Conservation (phyloP, 2,113 vertebrate genomes). For the Phalacrocorax carbo region DNA sequence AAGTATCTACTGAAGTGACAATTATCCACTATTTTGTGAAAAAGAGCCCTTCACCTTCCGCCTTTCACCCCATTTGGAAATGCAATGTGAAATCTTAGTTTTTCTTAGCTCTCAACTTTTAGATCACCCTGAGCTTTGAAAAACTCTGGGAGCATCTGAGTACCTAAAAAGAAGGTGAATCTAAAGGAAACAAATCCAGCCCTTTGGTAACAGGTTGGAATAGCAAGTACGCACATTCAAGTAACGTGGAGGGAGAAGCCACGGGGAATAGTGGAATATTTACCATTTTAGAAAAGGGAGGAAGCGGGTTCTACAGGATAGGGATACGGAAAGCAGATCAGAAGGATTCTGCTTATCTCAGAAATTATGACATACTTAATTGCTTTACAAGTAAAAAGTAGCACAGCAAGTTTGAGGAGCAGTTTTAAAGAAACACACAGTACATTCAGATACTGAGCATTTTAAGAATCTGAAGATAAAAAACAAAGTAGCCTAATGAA, state of each 20-base stretch:
- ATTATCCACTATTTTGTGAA: neutral
- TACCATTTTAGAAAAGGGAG: neutral
- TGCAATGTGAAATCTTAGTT: neutral
- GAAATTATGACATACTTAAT: neutral
- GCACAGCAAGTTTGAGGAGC: neutral
- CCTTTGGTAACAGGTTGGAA: neutral
- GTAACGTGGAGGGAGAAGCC: neutral
- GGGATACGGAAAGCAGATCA: neutral
- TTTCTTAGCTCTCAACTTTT: neutral
- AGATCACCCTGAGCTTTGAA: neutral
- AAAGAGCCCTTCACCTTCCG: neutral
- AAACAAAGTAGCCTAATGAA: neutral
- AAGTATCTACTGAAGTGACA: neutral
- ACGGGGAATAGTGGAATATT: neutral
- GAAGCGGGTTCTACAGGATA: neutral
- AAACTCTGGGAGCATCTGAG: neutral
- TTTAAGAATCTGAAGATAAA: neutral
- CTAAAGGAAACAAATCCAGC: neutral
- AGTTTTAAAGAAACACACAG: neutral
- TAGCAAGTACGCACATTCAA: neutral
- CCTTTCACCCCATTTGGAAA: neutral
- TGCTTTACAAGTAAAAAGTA: neutral
- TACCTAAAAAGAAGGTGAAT: neutral
- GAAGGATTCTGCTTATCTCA: neutral
- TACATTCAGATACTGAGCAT: neutral